Base-by-base conservation (phyloP, 2,797 vertebrate species). In the Enteromius treurensis region DNA sequence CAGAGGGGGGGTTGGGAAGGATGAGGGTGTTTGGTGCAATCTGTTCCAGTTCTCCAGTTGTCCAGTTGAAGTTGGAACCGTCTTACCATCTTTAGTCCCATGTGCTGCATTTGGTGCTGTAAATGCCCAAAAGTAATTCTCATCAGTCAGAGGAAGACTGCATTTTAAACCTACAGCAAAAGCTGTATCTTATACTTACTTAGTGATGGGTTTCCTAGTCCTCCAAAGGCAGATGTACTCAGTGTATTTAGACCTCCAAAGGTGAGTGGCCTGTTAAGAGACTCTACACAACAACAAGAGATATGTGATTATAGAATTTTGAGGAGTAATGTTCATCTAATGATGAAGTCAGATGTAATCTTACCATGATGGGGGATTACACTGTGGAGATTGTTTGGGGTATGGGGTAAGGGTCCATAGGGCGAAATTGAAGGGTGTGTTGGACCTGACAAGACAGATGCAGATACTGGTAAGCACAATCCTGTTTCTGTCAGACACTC, bases 151-250 rank as follows among this genome's bases (percentile, higher is more conserved):
- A 23, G 5, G 15, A 81, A 47, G 10, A 49, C 1, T 21, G 14
- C 26, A 26, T 79, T 34, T 51, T 67, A 23, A n/a, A 67, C 45
- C 29, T 51, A 45, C 51, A n/a, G 40, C 7, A 81, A 19, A 69
- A 77, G 15, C 77, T 73, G 55, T 40, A 68, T 47, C 17, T 11
- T 58, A 64, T 70, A 97, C 97, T 98, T 94, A 99, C 98, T 97
- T 92, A 98, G 94, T 93, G 97, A 95, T 73, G 97, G 97, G 91
- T 99, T 99, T 85, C 98, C 97, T 58, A 99, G 96, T 88, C 98
- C 98, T 83, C 98, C 98, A 49, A 99, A 99, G 89, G 98, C 98
- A 15, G 98, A 97, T 79, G 97, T 95, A 82, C 97, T 97, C 86
- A 99, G 96, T 1, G 97, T 90, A 8, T 94, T 97, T n/a, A 99